Evolutionary conservation across 2,888 invertebrate genomes (phyloP).

Genomic region (Scaptodrosophila latifasciaeformis): DNA sequence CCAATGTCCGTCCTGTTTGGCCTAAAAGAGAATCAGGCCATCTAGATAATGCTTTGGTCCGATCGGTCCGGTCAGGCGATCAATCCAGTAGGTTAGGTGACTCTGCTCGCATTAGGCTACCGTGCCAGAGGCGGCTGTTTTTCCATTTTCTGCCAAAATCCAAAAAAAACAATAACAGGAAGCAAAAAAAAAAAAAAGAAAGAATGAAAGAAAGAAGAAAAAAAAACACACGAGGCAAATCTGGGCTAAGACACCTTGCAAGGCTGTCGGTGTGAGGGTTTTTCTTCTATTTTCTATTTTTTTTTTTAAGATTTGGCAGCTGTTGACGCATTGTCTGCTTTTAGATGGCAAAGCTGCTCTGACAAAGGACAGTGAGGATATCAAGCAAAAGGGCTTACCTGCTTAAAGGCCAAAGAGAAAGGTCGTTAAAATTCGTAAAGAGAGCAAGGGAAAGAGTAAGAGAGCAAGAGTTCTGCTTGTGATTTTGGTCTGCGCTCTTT

Average conservation of each 20-base stretch:
- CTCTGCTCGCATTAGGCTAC: conserved; percentile 69
- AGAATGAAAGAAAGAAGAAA: conserved; percentile 18
- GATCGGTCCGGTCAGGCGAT: too few species aligned
- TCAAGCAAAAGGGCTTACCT: not conserved
- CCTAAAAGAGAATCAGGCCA: conserved; percentile 6
- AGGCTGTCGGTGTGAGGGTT: conserved; percentile 50
- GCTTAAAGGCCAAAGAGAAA: conserved; percentile 16
- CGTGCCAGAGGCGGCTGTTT: conserved; percentile 22
- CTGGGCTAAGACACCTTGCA: conserved; percentile 64
- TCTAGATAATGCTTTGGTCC: too few species aligned
- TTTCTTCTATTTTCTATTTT: conserved; percentile 32
- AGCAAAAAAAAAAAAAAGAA: too few species aligned
- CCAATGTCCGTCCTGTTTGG: conserved; percentile 26
- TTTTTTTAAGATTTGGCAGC: conserved; percentile 37
- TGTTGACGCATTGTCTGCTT: conserved; percentile 46
- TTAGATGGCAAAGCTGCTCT: conserved; percentile 10
- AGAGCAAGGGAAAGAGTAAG: conserved; percentile 33
- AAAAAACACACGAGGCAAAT: conserved; percentile 61
- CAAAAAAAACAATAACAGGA: too few species aligned
- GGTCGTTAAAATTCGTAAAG: conserved; percentile 32
- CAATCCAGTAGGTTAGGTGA: conserved; percentile 34
- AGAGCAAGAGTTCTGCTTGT: too few species aligned
- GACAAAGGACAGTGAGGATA: conserved; percentile 12
- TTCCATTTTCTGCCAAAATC: too few species aligned
- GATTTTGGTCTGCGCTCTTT: conserved; percentile 12